Conservation (phyloP, 2,113 vertebrate species). For the Chrysochloris asiatica region DNA sequence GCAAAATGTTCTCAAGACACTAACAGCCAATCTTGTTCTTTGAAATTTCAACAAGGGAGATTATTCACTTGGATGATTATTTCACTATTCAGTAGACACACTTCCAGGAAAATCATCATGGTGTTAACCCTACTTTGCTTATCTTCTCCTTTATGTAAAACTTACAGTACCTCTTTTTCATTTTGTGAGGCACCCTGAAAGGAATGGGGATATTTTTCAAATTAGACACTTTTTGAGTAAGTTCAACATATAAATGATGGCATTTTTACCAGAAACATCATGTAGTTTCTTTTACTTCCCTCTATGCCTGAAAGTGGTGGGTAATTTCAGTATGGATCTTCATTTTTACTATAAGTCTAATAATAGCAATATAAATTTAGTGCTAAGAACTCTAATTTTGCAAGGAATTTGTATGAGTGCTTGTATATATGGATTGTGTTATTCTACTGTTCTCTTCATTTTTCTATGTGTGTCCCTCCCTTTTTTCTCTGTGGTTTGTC, state of each 20-base stretch:
- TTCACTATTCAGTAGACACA: conserved; percentile 51
- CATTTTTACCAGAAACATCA: neutral
- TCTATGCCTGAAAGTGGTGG: neutral
- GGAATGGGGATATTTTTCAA: conserved; percentile 27
- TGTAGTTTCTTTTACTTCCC: conserved; percentile 10
- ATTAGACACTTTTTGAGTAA: conserved; percentile 52
- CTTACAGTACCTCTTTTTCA: conserved; percentile 9
- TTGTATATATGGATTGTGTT: neutral
- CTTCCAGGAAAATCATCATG: conserved; percentile 43
- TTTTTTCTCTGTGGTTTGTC: neutral
- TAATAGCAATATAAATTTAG: neutral
- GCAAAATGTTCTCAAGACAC: conserved; percentile 29
- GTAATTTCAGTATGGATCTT: neutral
- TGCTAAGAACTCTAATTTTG: neutral
- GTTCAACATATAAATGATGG: conserved; percentile 23
- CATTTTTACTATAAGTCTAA: neutral
- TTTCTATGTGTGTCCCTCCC: neutral
- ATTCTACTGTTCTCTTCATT: neutral
- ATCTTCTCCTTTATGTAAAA: conserved; percentile 33
- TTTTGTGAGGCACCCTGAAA: neutral
- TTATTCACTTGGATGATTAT: conserved; percentile 51
- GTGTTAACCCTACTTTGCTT: conserved; percentile 6
- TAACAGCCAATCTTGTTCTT: neutral
- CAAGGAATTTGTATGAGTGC: neutral
- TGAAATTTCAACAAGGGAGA: conserved; percentile 54